phyloP scores from a whole-genome alignment of 2,113 vertebrate species.

The Archilochus colubris region DNA sequence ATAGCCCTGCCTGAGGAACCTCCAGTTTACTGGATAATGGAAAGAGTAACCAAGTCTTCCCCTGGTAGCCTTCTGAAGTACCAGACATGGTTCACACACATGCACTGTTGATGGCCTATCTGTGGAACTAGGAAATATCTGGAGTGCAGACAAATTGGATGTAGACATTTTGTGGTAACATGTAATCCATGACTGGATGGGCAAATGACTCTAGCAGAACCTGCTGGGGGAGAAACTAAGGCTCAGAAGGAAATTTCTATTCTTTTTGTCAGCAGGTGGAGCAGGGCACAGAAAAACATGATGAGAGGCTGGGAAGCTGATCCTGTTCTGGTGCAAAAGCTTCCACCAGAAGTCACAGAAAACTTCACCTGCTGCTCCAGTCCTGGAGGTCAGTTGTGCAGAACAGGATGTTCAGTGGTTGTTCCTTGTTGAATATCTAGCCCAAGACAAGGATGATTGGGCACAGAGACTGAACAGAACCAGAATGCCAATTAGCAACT shows the following conservation, averaged over 20 bases:
- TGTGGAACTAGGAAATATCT: background rate
- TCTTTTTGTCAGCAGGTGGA: background rate
- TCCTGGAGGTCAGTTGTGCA: accelerated
- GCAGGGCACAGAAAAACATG: background rate
- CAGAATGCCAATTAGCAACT: background rate
- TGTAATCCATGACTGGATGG: background rate
- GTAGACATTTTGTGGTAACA: background rate
- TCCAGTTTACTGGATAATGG: background rate
- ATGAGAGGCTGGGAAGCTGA: background rate
- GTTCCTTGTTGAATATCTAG: background rate
- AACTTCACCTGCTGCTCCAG: background rate
- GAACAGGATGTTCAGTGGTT: accelerated
- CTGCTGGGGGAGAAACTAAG: background rate
- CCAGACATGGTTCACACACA: background rate
- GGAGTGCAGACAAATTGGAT: background rate
- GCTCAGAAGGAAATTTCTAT: background rate
- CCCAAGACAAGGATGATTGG: background rate
- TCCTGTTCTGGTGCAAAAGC: background rate
- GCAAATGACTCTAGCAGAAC: background rate
- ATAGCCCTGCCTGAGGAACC: background rate
- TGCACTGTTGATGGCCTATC: background rate
- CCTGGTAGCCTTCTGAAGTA: background rate
- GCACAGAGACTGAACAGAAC: background rate
- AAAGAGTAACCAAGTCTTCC: background rate
- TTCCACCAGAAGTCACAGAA: background rate